phyloP scores from a whole-genome alignment of 2,113 vertebrate genomes.

The Clarias magur region DNA sequence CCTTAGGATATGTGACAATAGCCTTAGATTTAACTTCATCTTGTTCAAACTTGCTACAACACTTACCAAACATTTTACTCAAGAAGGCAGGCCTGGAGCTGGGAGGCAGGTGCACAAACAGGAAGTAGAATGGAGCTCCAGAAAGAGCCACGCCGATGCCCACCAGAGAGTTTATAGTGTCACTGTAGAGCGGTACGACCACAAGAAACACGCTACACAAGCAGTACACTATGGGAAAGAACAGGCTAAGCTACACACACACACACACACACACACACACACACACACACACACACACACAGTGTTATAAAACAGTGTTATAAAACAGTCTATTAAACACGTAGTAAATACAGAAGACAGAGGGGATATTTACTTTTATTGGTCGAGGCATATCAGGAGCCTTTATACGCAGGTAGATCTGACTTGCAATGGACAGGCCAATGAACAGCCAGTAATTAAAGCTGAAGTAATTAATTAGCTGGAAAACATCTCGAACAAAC shows the following conservation, averaged over 20 bases:
- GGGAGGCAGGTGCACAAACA: conserved; percentile 72
- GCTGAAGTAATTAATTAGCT: conserved; percentile 82
- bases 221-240: conserved; percentile 81
- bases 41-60: not conserved
- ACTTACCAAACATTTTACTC: conserved; percentile 64
- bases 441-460: conserved; percentile 84
- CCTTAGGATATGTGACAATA: not conserved
- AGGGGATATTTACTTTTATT: conserved; percentile 67
- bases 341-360: not conserved
- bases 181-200: conserved; percentile 79
- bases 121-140: conserved; percentile 73
- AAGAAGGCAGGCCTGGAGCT: conserved; percentile 73
- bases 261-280: conserved; percentile 58
- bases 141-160: conserved; percentile 77
- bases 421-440: conserved; percentile 77
- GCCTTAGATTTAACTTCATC: not conserved
- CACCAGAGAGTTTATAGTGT: conserved; percentile 78
- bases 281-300: conserved; percentile 7
- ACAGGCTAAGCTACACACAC: conserved; percentile 71
- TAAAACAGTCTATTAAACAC: not conserved
- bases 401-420: conserved; percentile 77
- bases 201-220: conserved; percentile 77
- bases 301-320: not conserved
- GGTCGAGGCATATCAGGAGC: conserved; percentile 72
- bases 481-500: conserved; percentile 77